A percentile compares a stretch with the other conserved stretches of the same genome.
These are phyloP conservation scores for Neogobius melanostomus DNA, from an alignment of 2,113 vertebrate species.

Conservation along the genomic window DNA sequence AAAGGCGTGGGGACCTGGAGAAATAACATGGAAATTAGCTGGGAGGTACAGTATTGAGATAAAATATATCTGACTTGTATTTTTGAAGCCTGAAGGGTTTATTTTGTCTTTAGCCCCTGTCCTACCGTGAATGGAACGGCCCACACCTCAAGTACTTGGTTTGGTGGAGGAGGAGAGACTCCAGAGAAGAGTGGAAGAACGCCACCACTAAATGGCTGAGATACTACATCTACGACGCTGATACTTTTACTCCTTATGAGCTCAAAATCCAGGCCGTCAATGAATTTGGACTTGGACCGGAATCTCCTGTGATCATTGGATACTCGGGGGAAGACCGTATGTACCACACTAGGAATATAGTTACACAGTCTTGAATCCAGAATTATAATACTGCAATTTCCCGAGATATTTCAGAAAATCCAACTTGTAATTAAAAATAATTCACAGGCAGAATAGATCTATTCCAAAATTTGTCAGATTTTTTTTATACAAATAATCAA, in stretches of 20 bases:
- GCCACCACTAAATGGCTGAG: slow-evolving; percentile 83
- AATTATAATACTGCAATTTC: too few relatives aligned
- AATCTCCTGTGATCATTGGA: slow-evolving; percentile 86
- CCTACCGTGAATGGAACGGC: slow-evolving; percentile 88
- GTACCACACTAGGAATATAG: slow-evolving; percentile 58
- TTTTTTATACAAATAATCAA: too few relatives aligned
- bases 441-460: too few relatives aligned
- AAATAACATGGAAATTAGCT: slow-evolving; percentile 98
- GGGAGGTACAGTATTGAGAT: slow-evolving; percentile 80
- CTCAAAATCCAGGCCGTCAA: slow-evolving; percentile 94
- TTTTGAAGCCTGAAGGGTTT: neutral
- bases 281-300: slow-evolving; percentile 89
- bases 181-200: slow-evolving; percentile 90
- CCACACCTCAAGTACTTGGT: slow-evolving; percentile 93
- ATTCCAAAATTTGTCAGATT: too few relatives aligned
- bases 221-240: slow-evolving; percentile 89
- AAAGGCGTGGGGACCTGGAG: slow-evolving; percentile 90
- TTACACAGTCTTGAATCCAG: neutral
- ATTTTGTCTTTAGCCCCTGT: slow-evolving; percentile 57
- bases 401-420: too few relatives aligned
- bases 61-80: neutral
- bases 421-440: too few relatives aligned
- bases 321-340: slow-evolving; percentile 97
- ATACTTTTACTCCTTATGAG: slow-evolving; percentile 93
- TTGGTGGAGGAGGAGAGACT: slow-evolving; percentile 87